These are phyloP conservation scores for Sanderia malayensis DNA, from an alignment of 30 jellyfish, hydroid and myxozoan species.

Conservation along the genomic window DNA sequence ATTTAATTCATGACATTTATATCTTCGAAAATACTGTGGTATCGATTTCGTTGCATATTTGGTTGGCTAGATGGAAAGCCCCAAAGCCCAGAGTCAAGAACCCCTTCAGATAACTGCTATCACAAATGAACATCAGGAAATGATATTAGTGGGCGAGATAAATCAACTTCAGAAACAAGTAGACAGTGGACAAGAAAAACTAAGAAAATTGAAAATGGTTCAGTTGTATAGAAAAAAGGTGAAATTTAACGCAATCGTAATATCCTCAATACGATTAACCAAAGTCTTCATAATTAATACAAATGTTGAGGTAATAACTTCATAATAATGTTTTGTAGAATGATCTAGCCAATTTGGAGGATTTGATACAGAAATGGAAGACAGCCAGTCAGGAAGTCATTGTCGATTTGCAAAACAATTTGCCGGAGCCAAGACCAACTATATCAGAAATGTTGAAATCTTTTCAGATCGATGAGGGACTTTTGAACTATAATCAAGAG, in stretches of 20 bases:
- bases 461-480: constrained; percentile 22
- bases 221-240: constrained; percentile 53
- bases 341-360: constrained; percentile 40
- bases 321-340: constrained; percentile 10
- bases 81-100: neutral
- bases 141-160: constrained; percentile 19
- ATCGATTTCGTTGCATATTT: too few relatives aligned
- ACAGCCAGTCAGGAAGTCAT: constrained; percentile 50
- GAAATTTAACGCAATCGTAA: neutral
- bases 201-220: constrained; percentile 52
- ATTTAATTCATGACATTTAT: too few relatives aligned
- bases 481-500: constrained; percentile 13
- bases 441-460: constrained; percentile 25
- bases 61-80: too few relatives aligned
- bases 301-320: neutral
- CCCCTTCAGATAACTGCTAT: neutral
- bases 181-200: constrained; percentile 19
- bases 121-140: constrained; percentile 36
- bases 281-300: too few relatives aligned
- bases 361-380: constrained; percentile 42
- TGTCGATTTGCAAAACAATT: constrained; percentile 42
- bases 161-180: constrained; percentile 10
- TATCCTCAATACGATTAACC: neutral
- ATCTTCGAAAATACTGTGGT: too few relatives aligned
- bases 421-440: constrained; percentile 61